Conservation (phyloP, 2,113 vertebrate genomes). For the Aphyosemion australe region DNA sequence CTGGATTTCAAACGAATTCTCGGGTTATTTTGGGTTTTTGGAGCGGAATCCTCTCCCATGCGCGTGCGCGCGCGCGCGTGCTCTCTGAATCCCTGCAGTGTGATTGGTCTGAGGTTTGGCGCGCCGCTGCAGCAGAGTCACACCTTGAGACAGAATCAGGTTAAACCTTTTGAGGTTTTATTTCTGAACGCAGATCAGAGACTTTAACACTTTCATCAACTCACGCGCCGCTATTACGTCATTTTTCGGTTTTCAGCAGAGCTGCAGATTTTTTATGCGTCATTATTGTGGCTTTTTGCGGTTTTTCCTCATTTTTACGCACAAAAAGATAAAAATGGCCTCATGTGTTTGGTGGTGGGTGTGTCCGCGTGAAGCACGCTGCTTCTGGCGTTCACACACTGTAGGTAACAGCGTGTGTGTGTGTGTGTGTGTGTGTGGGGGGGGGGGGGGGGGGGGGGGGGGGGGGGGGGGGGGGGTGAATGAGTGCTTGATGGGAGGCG, state of each 20-base stretch:
- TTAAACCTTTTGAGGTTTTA: not conserved
- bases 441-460: conserved; percentile 18
- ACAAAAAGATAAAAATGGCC: conserved; percentile 28
- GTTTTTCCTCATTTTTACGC: conserved; percentile 6
- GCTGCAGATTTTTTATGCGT: not conserved
- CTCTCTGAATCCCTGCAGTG: not conserved
- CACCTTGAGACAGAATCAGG: not conserved
- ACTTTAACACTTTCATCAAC: too few species aligned
- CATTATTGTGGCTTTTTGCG: not conserved
- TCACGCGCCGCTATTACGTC: too few species aligned
- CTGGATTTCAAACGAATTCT: not conserved
- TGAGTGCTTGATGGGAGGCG: conserved; percentile 4
- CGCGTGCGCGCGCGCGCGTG: too few species aligned
- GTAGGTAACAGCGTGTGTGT: conserved; percentile 19
- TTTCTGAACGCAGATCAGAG: too few species aligned
- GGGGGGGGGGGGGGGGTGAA: conserved; percentile 1
- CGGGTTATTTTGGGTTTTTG: not conserved
- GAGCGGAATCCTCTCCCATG: too few species aligned
- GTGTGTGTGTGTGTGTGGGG: conserved; percentile 23
- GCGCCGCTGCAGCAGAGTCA: conserved; percentile 22
- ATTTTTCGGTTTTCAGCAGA: too few species aligned
- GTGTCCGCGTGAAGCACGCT: conserved; percentile 55
- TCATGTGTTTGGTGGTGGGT: conserved; percentile 48
- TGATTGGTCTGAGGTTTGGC: conserved; percentile 32
- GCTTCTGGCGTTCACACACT: conserved; percentile 17